Conservation (phyloP, 2,888 invertebrate species). For the Tenthredo amoena region DNA sequence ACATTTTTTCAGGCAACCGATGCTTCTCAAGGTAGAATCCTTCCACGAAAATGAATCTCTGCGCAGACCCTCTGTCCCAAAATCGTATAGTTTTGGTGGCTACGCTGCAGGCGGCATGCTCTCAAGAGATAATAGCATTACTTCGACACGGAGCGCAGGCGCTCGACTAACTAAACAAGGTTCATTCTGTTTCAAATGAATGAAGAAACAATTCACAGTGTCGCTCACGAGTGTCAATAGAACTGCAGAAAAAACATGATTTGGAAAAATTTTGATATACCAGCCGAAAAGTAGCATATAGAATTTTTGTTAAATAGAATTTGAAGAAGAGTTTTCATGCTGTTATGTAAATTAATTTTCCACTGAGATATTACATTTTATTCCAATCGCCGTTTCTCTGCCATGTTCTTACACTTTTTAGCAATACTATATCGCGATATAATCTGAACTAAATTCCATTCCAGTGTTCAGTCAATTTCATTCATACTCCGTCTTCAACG, state of each 20-base stretch:
- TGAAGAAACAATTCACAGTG: background rate
- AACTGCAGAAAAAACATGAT: too few species aligned
- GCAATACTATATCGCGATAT: background rate
- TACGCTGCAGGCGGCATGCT: conserved; percentile 82
- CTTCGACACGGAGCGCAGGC: conserved; percentile 83
- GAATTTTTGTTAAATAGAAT: too few species aligned
- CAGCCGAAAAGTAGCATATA: too few species aligned
- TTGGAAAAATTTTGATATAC: too few species aligned
- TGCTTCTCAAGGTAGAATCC: conserved; percentile 79
- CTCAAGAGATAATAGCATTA: conserved; percentile 83
- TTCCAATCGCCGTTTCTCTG: too few species aligned
- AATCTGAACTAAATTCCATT: background rate
- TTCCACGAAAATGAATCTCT: conserved; percentile 79
- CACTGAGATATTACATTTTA: too few species aligned
- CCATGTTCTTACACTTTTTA: too few species aligned
- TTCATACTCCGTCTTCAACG: background rate
- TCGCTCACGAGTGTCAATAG: too few species aligned
- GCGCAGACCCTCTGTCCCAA: conserved; percentile 83
- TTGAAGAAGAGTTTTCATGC: too few species aligned
- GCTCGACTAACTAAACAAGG: conserved; percentile 89
- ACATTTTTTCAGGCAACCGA: conserved; percentile 69
- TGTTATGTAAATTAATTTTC: too few species aligned
- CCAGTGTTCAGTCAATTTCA: background rate
- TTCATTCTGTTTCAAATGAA: conserved; percentile 67
- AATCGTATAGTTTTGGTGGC: conserved; percentile 94